Evolutionary conservation across 2,113 vertebrate species (phyloP).

Genomic region (Grantiella picta): DNA sequence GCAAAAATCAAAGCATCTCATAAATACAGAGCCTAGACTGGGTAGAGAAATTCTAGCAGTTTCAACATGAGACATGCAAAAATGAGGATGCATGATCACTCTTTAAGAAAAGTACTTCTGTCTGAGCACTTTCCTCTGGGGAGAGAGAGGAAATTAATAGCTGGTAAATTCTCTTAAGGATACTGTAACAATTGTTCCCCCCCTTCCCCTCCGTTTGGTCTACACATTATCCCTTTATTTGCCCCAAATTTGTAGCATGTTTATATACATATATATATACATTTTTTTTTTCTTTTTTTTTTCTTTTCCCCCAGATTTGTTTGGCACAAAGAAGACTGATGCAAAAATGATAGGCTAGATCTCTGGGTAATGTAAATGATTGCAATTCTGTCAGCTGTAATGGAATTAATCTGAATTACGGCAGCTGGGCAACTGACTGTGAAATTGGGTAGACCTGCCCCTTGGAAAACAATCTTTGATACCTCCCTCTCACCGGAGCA

Average conservation of each 20-base stretch:
- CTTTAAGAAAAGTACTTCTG: background rate
- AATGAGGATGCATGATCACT: no score
- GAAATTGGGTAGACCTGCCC: background rate
- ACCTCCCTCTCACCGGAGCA: background rate
- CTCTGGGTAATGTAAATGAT: background rate
- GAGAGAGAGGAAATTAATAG: background rate
- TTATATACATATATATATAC: background rate
- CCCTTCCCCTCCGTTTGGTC: rapidly evolving
- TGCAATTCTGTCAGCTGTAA: background rate
- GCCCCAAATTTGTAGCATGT: background rate
- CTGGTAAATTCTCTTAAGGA: background rate
- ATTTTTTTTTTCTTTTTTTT: no score
- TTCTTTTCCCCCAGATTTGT: background rate
- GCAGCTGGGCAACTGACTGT: background rate
- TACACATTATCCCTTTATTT: background rate
- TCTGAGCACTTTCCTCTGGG: background rate
- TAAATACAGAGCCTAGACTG: background rate
- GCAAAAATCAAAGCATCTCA: background rate
- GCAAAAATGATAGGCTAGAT: background rate
- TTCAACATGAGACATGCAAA: background rate
- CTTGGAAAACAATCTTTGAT: background rate
- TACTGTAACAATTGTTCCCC: background rate
- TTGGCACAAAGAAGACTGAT: background rate
- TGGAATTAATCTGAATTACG: background rate
- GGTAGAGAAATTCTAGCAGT: background rate